Base-by-base conservation (phyloP, 2,888 invertebrate genomes). In the Epistrophe eligans region DNA sequence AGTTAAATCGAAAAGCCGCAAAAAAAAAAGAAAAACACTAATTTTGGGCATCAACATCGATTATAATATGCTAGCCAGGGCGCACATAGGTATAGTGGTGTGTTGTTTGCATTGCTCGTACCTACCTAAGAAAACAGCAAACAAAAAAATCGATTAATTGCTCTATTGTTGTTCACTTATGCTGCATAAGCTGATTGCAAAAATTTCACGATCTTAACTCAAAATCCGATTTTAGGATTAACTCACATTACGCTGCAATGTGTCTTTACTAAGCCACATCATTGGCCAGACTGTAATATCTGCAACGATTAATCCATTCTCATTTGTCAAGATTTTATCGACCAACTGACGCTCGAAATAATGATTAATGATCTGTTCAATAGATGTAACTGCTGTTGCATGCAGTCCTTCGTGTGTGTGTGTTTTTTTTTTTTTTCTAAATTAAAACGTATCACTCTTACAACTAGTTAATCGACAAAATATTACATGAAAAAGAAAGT, bases 261-360 rank as follows among this genome's bases (percentile, higher is more conserved):
- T 73, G 57, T 74, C 40, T 50, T 10, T 57, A 19, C 13, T 13
- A 32, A 38, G n/a, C 58, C 50, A 24, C 24, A 24, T 24, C 24
- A 84, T 76, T 72, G 43, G 43, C 24, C 45, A 43, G 71, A 66
- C 58, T 35, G 24, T 80, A 71, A 71, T 84, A 60, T 76, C 80
- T 67, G 67, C 45, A 76, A 48, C 77, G 80, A 77, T 84, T 72
- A 80, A 80, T 84, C 81, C 77, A 77, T 80, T 84, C 84, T 84
- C 77, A 84, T 84, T 84, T 84, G 80, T 84, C 80, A 84, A 80
- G 80, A 80, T 84, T 73, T 77, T 72, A 84, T 84, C 84, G 72
- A 55, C 32, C 72, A 73, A 60, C 84, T 72, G 84, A 72, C 80
- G 77, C 84, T 80, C 67, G 76, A 80, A 84, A 77, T 76, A 77